These are phyloP conservation scores for Drosophila subpulchrella DNA, from an alignment of 1,140 invertebrate species.

Conservation along the genomic window DNA sequence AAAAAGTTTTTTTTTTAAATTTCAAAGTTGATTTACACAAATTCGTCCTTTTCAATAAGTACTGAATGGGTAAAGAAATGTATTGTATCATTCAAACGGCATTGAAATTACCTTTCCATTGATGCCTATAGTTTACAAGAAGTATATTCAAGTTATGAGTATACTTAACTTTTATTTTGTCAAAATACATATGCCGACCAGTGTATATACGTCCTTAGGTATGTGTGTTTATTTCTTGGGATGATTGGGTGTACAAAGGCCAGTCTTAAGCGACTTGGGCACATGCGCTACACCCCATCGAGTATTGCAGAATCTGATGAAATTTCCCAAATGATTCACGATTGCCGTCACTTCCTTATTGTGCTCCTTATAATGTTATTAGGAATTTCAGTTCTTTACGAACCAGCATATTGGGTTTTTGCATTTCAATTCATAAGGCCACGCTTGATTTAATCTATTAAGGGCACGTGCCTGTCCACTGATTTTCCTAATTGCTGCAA, in stretches of 20 bases:
- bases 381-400: neutral
- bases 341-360: slow-evolving; percentile 16
- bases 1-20: too few species aligned
- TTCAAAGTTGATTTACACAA: too few species aligned
- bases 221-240: slow-evolving; percentile 18
- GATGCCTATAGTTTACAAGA: too few species aligned
- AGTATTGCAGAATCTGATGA: slow-evolving; percentile 38
- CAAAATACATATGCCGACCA: too few species aligned
- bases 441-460: slow-evolving; percentile 40
- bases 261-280: slow-evolving; percentile 51
- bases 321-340: slow-evolving; percentile 42
- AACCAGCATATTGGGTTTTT: slow-evolving; percentile 11
- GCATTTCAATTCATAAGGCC: neutral
- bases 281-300: slow-evolving; percentile 55
- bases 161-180: too few species aligned
- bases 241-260: slow-evolving; percentile 30
- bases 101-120: too few species aligned
- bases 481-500: slow-evolving; percentile 32
- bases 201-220: slow-evolving; percentile 14
- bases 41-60: too few species aligned
- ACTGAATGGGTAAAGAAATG: too few species aligned
- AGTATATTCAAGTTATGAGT: too few species aligned
- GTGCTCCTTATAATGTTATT: neutral
- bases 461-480: slow-evolving; percentile 37
- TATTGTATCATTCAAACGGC: too few species aligned